phyloP scores from a whole-genome alignment of 2,888 invertebrate genomes.

The Rhagonycha fulva region DNA sequence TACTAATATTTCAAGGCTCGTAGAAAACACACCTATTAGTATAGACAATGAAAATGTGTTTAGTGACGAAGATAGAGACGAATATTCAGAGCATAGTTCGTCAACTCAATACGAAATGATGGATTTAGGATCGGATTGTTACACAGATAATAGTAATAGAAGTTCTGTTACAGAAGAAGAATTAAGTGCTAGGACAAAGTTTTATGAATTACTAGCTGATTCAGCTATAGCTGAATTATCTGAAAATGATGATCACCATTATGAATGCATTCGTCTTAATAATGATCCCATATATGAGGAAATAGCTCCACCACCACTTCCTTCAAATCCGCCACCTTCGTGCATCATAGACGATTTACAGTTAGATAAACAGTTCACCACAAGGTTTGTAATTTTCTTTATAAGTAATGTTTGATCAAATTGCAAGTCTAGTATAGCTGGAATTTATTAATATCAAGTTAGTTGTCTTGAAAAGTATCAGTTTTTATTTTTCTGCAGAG shows the following conservation, averaged over 20 bases:
- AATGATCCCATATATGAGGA: slow-evolving; percentile 80
- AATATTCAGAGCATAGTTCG: slow-evolving; percentile 57
- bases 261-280: slow-evolving; percentile 70
- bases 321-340: slow-evolving; percentile 76
- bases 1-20: slow-evolving; percentile 60
- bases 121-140: slow-evolving; percentile 75
- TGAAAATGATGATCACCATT: slow-evolving; percentile 70
- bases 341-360: slow-evolving; percentile 66
- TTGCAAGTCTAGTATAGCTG: not conserved
- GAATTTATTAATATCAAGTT: not conserved
- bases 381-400: slow-evolving; percentile 51
- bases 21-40: slow-evolving; percentile 69
- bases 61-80: slow-evolving; percentile 48
- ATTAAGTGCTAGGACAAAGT: slow-evolving; percentile 66
- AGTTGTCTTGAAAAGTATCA: not conserved
- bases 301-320: slow-evolving; percentile 80
- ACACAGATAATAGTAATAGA: slow-evolving; percentile 63
- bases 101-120: slow-evolving; percentile 77
- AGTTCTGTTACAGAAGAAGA: slow-evolving; percentile 64
- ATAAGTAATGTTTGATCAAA: not conserved
- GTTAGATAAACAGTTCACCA: slow-evolving; percentile 71
- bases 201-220: slow-evolving; percentile 75
- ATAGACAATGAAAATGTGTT: slow-evolving; percentile 52
- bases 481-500: not conserved
- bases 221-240: slow-evolving; percentile 72